These are phyloP conservation scores for Ditula angustiorana DNA, from an alignment of 2,888 invertebrate genomes.

Conservation along the genomic window DNA sequence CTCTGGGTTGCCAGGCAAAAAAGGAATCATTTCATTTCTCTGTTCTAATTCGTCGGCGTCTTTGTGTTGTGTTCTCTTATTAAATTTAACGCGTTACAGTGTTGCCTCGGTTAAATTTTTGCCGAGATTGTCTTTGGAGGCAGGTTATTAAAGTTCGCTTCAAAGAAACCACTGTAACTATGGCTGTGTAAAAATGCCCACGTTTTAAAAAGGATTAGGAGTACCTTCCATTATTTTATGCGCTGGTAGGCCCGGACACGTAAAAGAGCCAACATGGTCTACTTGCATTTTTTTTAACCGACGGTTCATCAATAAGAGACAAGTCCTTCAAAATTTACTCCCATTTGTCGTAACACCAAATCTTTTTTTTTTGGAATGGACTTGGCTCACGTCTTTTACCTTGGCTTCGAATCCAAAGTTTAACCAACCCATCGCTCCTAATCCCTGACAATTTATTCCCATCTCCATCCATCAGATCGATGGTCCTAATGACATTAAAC, in stretches of 20 bases:
- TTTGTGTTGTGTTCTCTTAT: conserved; percentile 47
- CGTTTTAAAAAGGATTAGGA: too few species aligned
- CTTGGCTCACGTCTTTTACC: too few species aligned
- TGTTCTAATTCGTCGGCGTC: conserved; percentile 47
- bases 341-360: too few species aligned
- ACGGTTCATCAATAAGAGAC: too few species aligned
- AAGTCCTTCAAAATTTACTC: too few species aligned
- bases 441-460: conserved; percentile 26
- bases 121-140: conserved; percentile 2
- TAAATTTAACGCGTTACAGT: conserved; percentile 46
- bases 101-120: conserved; percentile 6
- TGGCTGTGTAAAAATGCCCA: background rate
- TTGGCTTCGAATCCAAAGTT: conserved; percentile 1
- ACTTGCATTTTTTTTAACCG: too few species aligned
- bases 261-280: too few species aligned
- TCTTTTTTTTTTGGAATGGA: too few species aligned
- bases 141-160: background rate
- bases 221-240: too few species aligned
- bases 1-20: conserved; percentile 42
- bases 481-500: conserved; percentile 76
- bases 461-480: conserved; percentile 57
- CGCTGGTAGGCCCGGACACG: too few species aligned
- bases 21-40: conserved; percentile 23
- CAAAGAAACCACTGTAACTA: background rate
- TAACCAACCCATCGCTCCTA: conserved; percentile 22